These are phyloP conservation scores for Passer montanus DNA, from an alignment of 2,113 vertebrate genomes.

Conservation along the genomic window DNA sequence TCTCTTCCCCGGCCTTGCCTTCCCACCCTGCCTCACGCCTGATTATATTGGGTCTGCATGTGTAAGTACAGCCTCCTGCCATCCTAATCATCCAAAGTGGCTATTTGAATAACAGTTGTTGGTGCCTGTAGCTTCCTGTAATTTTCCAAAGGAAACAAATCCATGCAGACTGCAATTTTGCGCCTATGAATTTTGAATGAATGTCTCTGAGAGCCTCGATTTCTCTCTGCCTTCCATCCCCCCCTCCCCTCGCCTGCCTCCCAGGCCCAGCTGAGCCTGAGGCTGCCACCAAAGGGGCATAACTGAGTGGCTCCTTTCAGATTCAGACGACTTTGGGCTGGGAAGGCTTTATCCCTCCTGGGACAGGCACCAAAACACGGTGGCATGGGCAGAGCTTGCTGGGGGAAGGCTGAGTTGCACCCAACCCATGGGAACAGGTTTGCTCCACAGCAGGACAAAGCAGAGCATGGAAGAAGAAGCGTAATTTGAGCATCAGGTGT, in stretches of 20 bases:
- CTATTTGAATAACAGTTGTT: slow-evolving; percentile 71
- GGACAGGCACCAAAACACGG: fast-evolving
- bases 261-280: not conserved
- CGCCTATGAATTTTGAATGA: slow-evolving; percentile 70
- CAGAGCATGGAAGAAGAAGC: not conserved
- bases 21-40: not conserved
- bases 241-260: not conserved
- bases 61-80: slow-evolving; percentile 67
- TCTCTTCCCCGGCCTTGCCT: not conserved
- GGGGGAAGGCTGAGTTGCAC: fast-evolving
- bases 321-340: not conserved
- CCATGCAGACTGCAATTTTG: slow-evolving; percentile 67
- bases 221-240: slow-evolving; percentile 11
- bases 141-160: slow-evolving; percentile 74
- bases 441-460: not conserved
- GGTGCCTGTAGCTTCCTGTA: slow-evolving; percentile 71
- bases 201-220: slow-evolving; percentile 36
- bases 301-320: not conserved
- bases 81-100: slow-evolving; percentile 67
- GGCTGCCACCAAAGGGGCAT: not conserved
- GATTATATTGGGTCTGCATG: slow-evolving; percentile 51
- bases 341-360: not conserved
- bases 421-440: not conserved
- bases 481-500: not conserved
- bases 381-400: not conserved